These are phyloP conservation scores for Oxyruncus cristatus DNA, from an alignment of 2,113 vertebrate genomes.

Conservation along the genomic window DNA sequence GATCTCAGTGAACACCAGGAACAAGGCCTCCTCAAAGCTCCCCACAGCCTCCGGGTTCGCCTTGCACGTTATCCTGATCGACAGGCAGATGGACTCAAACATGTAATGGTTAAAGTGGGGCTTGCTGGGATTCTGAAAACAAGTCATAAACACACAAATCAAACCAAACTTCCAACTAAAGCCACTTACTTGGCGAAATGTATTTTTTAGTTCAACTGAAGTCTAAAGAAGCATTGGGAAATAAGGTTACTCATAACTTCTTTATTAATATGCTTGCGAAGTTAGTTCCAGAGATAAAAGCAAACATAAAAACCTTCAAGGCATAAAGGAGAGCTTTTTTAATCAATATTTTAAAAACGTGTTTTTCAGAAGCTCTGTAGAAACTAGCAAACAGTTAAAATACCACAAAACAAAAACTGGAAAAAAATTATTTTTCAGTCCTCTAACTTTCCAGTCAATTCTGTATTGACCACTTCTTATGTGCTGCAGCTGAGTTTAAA, in stretches of 20 bases:
- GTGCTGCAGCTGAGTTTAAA: background rate
- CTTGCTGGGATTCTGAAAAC: constrained; percentile 95
- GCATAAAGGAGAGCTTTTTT: background rate
- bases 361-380: background rate
- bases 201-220: background rate
- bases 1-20: constrained; percentile 97
- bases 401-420: background rate
- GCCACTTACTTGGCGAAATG: background rate
- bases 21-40: constrained; percentile 96
- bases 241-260: background rate
- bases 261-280: background rate
- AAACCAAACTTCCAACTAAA: background rate
- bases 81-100: constrained; percentile 97
- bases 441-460: background rate
- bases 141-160: background rate
- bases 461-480: background rate
- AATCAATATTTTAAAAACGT: background rate
- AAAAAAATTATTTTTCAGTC: background rate
- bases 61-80: constrained; percentile 94
- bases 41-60: constrained; percentile 86
- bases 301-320: background rate
- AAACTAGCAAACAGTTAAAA: background rate
- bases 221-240: background rate
- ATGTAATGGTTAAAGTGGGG: constrained; percentile 99
- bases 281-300: background rate